Evolutionary conservation across 2,797 vertebrate genomes (phyloP), one percentile per base, ranked within the genome.

Genomic region (Coregonus suidteri): DNA sequence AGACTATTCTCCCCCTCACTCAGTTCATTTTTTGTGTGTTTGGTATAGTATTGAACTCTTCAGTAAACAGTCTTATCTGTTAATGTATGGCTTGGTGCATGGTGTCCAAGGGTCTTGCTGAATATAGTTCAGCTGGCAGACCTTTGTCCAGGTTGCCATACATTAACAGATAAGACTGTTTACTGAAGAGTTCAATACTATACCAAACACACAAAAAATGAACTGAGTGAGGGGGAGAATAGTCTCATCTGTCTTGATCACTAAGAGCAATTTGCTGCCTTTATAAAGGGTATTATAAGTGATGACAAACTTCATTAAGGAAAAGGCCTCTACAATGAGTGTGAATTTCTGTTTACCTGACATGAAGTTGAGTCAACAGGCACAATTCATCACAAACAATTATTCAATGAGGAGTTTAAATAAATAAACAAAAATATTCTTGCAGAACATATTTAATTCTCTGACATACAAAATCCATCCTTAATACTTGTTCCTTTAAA

Each of bases 121-220:
- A 73, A 37, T 67, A 35, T 56, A 73, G 56, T 25, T 73, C 62
- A 67, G 62, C 18, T 13, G 51, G 31, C 34, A 66, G 59, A 35
- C 51, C 71, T 78, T 78, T 73, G 52, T 71, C 68, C 51, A 35
- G 68, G 16, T 30, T 62, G 37, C 53, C 34, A 6, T 52, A 6
- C 3, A 37, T 74, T 74, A 74, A 35, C 54, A 59, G 34, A 41
- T 64, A 64, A 74, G 54, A 74, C 18, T 35, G 73, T 72, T 54
- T 72, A 51, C 34, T 25, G 25, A 54, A n/a, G 71, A n/a, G 6
- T 11, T 73, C 52, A 56, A 30, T n/a, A 11, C 68, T 20, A n/a
- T 70, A 41, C 15, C 30, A 59, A 9, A n/a, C 20, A 66, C 62
- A 75, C 74, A 35, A 30, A 69, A 18, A 25, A 53, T 3, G 3